phyloP scores from a whole-genome alignment of 2,797 vertebrate species.

The Staurois parvus region DNA sequence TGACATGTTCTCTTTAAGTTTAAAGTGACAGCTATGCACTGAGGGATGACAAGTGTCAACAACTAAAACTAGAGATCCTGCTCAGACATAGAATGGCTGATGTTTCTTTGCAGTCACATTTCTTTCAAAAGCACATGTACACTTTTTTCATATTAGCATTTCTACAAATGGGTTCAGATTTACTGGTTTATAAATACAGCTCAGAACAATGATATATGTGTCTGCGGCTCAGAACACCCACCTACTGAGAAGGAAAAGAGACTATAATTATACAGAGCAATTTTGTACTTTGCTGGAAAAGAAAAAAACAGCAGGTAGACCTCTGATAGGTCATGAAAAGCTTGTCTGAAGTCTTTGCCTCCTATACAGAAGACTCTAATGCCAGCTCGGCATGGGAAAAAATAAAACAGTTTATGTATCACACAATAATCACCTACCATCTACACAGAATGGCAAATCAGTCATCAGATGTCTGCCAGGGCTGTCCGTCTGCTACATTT shows the following conservation, averaged over 20 bases:
- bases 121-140: neutral
- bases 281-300: conserved; percentile 20
- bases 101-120: neutral
- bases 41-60: no score
- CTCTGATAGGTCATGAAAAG: neutral
- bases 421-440: neutral
- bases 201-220: conserved; percentile 26
- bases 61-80: no score
- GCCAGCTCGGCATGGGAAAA: neutral
- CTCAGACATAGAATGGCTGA: neutral
- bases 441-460: neutral
- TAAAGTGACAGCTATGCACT: no score
- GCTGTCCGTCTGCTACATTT: neutral
- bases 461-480: neutral
- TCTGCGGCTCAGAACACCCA: conserved; percentile 42
- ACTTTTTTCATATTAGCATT: neutral
- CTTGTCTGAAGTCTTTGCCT: conserved; percentile 19
- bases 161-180: neutral
- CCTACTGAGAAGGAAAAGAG: neutral
- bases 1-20: no score
- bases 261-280: neutral
- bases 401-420: neutral
- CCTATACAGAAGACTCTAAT: neutral
- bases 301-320: conserved; percentile 24
- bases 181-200: conserved; percentile 10